Base-by-base conservation (phyloP, 2,797 vertebrate genomes). In the Sciurus carolinensis region DNA sequence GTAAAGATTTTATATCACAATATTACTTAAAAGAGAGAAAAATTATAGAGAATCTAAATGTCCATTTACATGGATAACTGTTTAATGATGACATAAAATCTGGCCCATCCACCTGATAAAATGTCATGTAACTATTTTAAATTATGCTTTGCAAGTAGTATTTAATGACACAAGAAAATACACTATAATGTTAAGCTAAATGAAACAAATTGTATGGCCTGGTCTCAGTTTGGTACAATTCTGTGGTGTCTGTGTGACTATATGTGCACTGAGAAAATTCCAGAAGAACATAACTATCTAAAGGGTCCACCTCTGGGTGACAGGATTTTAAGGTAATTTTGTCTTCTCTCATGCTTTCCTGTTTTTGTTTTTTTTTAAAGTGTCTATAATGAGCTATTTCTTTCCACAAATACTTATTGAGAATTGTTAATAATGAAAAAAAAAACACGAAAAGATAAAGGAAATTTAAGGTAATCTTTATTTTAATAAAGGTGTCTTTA, bases 81-180 rank as follows among this genome's bases (percentile, higher is more conserved):
- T 92, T 95, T 84, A 88, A 92, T 77, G 26, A n/a, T 72, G 66
- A 95, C 77, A 91, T 54, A 87, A 96, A 89, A 82, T 87, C 76
- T 77, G 67, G 42, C 47, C 42, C 14, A 50, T 85, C 86, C 64
- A 76, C 57, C 75, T 90, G 81, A 73, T 77, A 87, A 96, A 97
- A 77, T 90, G 50, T 50, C 67, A 92, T 24, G 13, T 44, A 83
- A 54, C 5, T 76, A 62, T 87, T 71, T 97, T 57, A 96, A 94
- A 81, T 81, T 62, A 79, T 47, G 62, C 14, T 89, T 87, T 90
- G 24, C 62, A 91, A 84, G 44, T 28, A 92, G n/a, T 26, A 75
- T 90, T 81, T 95, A 88, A 82, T 92, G 81, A 95, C 67, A 91
- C 1, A 73, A 36, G 64, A 90, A 96, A 95, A 95, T 84, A 95